Conservation (phyloP, 2,888 invertebrate genomes). For the Herminia tarsipennalis region DNA sequence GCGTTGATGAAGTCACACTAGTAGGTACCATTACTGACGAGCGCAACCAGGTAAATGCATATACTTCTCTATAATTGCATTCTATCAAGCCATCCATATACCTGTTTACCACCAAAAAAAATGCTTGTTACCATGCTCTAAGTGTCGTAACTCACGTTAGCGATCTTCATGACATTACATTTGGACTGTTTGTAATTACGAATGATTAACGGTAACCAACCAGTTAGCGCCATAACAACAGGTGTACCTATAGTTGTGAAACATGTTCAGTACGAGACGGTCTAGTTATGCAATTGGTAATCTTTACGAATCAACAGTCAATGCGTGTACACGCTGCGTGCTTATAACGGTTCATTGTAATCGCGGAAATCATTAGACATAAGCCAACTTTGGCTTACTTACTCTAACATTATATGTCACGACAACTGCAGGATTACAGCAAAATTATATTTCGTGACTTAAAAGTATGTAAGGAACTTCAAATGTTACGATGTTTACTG, state of each 20-base stretch:
- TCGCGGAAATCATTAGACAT: constrained; percentile 67
- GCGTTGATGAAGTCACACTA: no score
- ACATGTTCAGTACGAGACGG: constrained; percentile 66
- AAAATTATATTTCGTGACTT: constrained; percentile 21
- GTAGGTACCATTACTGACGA: no score
- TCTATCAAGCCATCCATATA: no score
- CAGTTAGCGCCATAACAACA: constrained; percentile 65
- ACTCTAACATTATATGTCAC: constrained; percentile 37
- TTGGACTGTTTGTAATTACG: constrained; percentile 19
- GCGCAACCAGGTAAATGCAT: no score
- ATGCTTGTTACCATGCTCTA: no score
- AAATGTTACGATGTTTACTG: constrained; percentile 13
- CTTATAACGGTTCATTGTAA: constrained; percentile 75
- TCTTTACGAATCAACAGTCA: constrained; percentile 71
- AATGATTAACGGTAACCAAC: constrained; percentile 62
- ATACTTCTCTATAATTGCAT: no score
- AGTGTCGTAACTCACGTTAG: constrained; percentile 11
- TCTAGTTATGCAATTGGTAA: constrained; percentile 76
- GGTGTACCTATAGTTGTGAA: constrained; percentile 74
- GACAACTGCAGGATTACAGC: constrained; percentile 22
- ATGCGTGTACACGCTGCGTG: constrained; percentile 64
- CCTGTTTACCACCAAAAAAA: no score
- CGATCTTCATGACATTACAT: constrained; percentile 15
- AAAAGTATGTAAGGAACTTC: constrained; percentile 5
- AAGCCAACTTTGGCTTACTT: constrained; percentile 19